Conservation (phyloP, 2,113 vertebrate species). For the Megaptera novaeangliae region DNA sequence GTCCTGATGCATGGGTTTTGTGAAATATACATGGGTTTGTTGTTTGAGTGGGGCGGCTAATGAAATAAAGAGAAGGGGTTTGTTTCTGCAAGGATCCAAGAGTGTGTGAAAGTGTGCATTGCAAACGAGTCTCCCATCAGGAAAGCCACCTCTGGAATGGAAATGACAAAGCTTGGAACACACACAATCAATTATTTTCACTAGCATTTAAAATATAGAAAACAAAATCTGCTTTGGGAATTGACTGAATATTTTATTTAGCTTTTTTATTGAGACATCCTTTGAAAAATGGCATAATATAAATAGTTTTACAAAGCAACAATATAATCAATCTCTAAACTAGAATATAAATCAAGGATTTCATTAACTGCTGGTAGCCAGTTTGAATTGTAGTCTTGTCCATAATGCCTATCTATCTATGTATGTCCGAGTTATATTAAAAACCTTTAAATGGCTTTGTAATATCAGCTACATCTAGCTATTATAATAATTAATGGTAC, state of each 20-base stretch:
- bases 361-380: conserved; percentile 96
- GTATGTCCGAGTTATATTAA: conserved; percentile 92
- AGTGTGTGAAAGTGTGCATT: conserved; percentile 60
- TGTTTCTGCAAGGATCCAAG: conserved; percentile 58
- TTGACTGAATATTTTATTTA: conserved; percentile 79
- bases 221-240: conserved; percentile 78
- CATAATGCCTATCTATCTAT: conserved; percentile 96
- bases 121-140: conserved; percentile 62
- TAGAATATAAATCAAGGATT: conserved; percentile 95
- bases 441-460: conserved; percentile 97
- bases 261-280: conserved; percentile 80
- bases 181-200: conserved; percentile 76
- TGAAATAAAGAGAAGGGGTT: conserved; percentile 62
- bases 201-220: conserved; percentile 79
- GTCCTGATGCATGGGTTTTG: conserved; percentile 67
- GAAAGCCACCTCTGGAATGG: conserved; percentile 66
- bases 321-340: conserved; percentile 94
- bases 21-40: conserved; percentile 66
- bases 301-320: conserved; percentile 94
- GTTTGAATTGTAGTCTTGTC: conserved; percentile 94
- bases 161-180: conserved; percentile 75
- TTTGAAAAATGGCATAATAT: conserved; percentile 88
- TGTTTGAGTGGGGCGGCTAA: background rate
- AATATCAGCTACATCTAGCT: conserved; percentile 94
- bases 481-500: conserved; percentile 97